Conservation (phyloP, 1,140 invertebrate species). For the Lasioglossum baleicum region DNA sequence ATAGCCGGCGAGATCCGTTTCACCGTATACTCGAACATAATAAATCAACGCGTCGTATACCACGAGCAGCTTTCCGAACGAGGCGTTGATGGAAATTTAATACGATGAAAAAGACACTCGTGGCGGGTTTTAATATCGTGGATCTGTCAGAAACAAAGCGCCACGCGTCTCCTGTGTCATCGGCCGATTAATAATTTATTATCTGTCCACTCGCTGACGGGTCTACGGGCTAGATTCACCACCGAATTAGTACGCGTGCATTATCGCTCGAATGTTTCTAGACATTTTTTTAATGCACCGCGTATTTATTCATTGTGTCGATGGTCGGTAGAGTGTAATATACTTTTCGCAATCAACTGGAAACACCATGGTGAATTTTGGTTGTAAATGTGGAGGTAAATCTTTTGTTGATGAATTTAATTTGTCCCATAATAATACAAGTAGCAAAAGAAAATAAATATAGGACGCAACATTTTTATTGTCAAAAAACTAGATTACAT, state of each 20-base stretch:
- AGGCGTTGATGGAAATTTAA: constrained; percentile 65
- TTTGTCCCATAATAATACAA: no score
- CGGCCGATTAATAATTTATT: constrained; percentile 64
- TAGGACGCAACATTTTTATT: no score
- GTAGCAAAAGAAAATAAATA: no score
- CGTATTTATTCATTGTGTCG: no score
- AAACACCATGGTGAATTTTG: no score
- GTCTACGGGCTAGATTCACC: constrained; percentile 27
- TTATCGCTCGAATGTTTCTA: no score
- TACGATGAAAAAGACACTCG: constrained; percentile 61
- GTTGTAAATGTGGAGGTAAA: no score
- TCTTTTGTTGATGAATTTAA: no score
- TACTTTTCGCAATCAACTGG: no score
- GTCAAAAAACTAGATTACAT: no score
- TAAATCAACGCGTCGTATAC: constrained; percentile 49
- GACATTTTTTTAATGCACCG: no score
- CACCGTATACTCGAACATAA: constrained; percentile 45
- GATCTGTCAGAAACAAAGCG: constrained; percentile 60
- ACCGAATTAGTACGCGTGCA: constrained; percentile 25
- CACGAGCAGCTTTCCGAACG: constrained; percentile 38
- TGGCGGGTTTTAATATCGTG: constrained; percentile 62
- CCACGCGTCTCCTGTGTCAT: constrained; percentile 30
- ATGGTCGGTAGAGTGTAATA: no score
- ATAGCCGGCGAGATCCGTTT: not conserved
- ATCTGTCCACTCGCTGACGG: constrained; percentile 43